Evolutionary conservation across 2,797 vertebrate genomes (phyloP).

Genomic region (Carduelis carduelis): DNA sequence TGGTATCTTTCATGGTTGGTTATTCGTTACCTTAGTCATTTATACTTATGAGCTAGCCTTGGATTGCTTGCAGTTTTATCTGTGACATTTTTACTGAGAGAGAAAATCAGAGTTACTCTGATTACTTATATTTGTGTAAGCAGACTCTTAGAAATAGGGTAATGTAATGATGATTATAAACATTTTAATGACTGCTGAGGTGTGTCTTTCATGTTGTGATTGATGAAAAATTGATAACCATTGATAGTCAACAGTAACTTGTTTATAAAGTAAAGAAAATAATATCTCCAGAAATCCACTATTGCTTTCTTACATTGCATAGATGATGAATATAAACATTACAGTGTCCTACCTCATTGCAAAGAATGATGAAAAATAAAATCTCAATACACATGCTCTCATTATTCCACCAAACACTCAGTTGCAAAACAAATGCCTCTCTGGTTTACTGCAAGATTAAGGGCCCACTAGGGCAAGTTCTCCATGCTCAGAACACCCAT

Average conservation of each 20-base stretch:
- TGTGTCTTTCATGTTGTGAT: background rate
- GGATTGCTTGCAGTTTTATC: background rate
- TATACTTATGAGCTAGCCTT: background rate
- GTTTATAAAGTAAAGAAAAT: background rate
- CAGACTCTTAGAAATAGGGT: background rate
- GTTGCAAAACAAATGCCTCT: constrained; percentile 12
- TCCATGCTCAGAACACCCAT: background rate
- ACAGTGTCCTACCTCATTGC: background rate
- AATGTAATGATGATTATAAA: background rate
- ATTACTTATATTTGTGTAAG: background rate
- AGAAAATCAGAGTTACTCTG: background rate
- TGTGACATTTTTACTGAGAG: background rate
- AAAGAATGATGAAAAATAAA: constrained; percentile 40
- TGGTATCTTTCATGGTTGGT: background rate
- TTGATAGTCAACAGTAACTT: background rate
- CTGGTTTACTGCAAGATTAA: constrained; percentile 29
- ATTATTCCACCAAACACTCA: background rate
- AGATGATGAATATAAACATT: background rate
- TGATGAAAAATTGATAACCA: background rate
- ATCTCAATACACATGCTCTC: background rate
- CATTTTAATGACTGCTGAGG: background rate
- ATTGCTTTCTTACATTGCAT: background rate
- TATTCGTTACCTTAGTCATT: background rate
- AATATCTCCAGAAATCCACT: background rate
- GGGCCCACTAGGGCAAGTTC: background rate